Percentiles rank a stretch among this genome's conserved stretches.
Conservation (phyloP, 1,140 invertebrate species). For the Rhysida immarginata region DNA sequence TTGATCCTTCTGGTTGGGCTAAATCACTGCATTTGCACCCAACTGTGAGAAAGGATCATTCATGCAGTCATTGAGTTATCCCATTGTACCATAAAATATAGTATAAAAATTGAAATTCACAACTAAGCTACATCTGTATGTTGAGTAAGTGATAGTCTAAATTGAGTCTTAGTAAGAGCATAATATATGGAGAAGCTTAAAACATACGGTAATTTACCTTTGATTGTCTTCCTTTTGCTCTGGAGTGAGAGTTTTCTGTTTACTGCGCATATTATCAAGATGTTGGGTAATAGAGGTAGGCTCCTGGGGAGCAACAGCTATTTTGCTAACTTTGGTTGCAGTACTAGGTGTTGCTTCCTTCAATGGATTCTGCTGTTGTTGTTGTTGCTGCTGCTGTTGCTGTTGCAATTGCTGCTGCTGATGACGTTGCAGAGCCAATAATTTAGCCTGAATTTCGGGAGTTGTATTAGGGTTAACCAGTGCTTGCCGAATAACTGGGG, state of each 20-base stretch:
- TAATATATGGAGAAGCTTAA: no score
- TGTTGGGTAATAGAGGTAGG: neutral
- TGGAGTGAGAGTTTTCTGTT: conserved; percentile 23
- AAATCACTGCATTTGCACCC: no score
- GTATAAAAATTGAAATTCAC: no score
- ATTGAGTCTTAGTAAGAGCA: no score
- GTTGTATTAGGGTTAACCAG: conserved; percentile 49
- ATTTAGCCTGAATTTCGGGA: conserved; percentile 82
- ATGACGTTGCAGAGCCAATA: conserved; percentile 70
- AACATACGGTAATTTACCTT: no score
- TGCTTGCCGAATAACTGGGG: conserved; percentile 33
- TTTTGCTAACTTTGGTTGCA: conserved; percentile 18
- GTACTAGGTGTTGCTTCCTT: conserved; percentile 20
- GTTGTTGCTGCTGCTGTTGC: conserved; percentile 52
- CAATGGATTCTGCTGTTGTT: conserved; percentile 41
- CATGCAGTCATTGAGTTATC: no score
- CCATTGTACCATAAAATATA: no score
- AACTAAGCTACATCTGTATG: no score
- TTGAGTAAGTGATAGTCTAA: no score
- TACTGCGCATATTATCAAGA: conserved; percentile 38
- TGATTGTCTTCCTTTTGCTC: conserved; percentile 28
- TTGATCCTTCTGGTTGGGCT: no score
- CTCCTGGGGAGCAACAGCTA: conserved; percentile 1
- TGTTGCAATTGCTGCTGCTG: conserved; percentile 57
- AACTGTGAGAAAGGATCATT: no score